A percentile compares a stretch with the other conserved stretches of the same genome.
Conservation (phyloP, 2,113 vertebrate genomes). For the Chlamydotis undulata region DNA sequence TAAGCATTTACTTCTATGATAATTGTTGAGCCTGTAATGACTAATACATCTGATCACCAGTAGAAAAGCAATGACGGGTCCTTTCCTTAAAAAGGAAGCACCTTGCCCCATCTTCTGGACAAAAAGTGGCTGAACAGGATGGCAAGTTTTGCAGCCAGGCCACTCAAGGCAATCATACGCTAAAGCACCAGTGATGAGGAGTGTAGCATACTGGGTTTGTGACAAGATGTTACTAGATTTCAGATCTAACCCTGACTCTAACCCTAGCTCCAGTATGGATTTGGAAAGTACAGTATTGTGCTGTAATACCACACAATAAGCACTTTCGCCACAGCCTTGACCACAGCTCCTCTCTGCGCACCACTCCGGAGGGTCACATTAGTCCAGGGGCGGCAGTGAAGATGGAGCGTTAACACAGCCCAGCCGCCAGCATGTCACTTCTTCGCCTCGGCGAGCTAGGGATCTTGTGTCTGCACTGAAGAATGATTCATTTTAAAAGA, state of each 20-base stretch:
- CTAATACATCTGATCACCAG: background rate
- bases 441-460: background rate
- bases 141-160: background rate
- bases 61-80: background rate
- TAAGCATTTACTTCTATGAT: background rate
- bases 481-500: constrained; percentile 60
- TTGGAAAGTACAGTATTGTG: background rate
- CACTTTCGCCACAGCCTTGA: background rate
- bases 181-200: rapidly evolving
- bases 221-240: background rate
- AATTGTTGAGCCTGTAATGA: background rate
- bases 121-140: background rate
- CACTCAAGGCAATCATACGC: background rate
- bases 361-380: background rate
- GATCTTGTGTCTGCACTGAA: constrained; percentile 43
- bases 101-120: background rate
- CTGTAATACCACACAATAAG: rapidly evolving
- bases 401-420: background rate
- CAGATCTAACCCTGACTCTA: background rate
- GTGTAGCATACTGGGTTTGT: rapidly evolving
- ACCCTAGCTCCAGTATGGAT: rapidly evolving
- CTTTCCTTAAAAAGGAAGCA: background rate
- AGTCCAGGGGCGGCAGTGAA: background rate
- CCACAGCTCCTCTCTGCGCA: background rate
- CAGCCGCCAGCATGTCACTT: background rate